Conservation (phyloP, 2,888 invertebrate genomes). For the Drosophila neonasuta region DNA sequence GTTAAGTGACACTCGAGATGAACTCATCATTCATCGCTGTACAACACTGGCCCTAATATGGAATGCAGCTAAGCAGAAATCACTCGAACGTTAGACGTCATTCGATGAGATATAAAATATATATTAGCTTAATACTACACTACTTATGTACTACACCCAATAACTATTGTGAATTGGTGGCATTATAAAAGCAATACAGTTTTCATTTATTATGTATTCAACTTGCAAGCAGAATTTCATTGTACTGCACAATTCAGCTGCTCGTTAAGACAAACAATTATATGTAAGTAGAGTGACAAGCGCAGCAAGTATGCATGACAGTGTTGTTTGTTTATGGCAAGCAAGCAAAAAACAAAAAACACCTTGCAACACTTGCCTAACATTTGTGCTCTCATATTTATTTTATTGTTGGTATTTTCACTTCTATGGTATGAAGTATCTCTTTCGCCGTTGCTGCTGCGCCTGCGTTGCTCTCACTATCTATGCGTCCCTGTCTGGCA, state of each 20-base stretch:
- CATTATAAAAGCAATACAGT: neutral
- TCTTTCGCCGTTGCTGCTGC: slow-evolving; percentile 37
- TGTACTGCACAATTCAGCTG: slow-evolving; percentile 32
- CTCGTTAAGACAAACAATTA: slow-evolving; percentile 20
- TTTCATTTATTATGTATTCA: neutral
- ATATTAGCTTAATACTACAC: neutral
- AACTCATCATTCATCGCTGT: slow-evolving; percentile 40
- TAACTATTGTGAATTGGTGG: too few relatives aligned
- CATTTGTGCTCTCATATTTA: slow-evolving; percentile 46
- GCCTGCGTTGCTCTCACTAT: slow-evolving; percentile 39
- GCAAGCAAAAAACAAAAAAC: slow-evolving; percentile 48
- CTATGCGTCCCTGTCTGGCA: slow-evolving; percentile 19
- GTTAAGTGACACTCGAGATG: slow-evolving; percentile 44
- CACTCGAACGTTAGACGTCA: neutral
- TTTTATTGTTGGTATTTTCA: slow-evolving; percentile 39
- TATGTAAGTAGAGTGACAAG: slow-evolving; percentile 18
- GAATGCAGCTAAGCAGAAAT: slow-evolving; percentile 9
- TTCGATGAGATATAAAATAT: neutral
- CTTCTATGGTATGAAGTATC: slow-evolving; percentile 28
- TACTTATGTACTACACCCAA: too few relatives aligned
- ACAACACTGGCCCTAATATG: slow-evolving; percentile 4
- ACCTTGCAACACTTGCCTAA: slow-evolving; percentile 70
- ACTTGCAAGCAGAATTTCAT: neutral
- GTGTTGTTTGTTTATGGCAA: slow-evolving; percentile 31
- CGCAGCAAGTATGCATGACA: slow-evolving; percentile 17